phyloP scores from a whole-genome alignment of 2,797 vertebrate species.

The Acanthurus leucopareius region DNA sequence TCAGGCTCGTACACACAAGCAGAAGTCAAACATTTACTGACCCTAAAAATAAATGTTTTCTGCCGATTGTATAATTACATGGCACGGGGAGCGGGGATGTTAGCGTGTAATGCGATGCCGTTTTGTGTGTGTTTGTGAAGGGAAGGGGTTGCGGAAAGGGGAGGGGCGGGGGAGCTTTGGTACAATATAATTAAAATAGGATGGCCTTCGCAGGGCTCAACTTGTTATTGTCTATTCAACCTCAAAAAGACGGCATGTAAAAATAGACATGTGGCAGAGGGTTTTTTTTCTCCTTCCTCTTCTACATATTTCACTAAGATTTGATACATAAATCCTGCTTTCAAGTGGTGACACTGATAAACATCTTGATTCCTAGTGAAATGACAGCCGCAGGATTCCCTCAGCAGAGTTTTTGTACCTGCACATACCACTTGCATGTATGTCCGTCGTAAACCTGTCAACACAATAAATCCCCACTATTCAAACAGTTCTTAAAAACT shows the following conservation, averaged over 20 bases:
- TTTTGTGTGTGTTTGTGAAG: conserved; percentile 83
- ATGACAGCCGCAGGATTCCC: conserved; percentile 3
- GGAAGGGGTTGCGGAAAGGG: conserved; percentile 84
- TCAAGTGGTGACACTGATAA: conserved; percentile 45
- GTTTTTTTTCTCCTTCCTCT: conserved; percentile 45
- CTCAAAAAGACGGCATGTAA: conserved; percentile 73
- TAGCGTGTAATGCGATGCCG: conserved; percentile 81
- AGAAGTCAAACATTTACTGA: conserved; percentile 84
- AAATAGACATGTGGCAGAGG: conserved; percentile 70
- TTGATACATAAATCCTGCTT: conserved; percentile 36
- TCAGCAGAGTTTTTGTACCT: conserved; percentile 53
- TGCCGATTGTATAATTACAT: conserved; percentile 83
- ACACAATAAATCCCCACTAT: conserved; percentile 63
- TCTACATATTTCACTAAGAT: conserved; percentile 47
- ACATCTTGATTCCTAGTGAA: conserved; percentile 15
- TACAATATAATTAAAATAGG: conserved; percentile 86
- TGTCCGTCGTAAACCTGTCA: conserved; percentile 64
- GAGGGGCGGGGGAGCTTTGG: conserved; percentile 75
- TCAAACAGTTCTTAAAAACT: conserved; percentile 54
- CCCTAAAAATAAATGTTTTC: conserved; percentile 86
- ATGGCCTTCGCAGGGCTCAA: conserved; percentile 75
- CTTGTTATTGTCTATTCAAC: conserved; percentile 84
- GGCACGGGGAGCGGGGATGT: conserved; percentile 65
- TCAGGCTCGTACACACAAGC: conserved; percentile 48
- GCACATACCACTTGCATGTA: conserved; percentile 42